Base-by-base conservation (phyloP, 2,888 invertebrate species). In the Cheilosia vernalis region DNA sequence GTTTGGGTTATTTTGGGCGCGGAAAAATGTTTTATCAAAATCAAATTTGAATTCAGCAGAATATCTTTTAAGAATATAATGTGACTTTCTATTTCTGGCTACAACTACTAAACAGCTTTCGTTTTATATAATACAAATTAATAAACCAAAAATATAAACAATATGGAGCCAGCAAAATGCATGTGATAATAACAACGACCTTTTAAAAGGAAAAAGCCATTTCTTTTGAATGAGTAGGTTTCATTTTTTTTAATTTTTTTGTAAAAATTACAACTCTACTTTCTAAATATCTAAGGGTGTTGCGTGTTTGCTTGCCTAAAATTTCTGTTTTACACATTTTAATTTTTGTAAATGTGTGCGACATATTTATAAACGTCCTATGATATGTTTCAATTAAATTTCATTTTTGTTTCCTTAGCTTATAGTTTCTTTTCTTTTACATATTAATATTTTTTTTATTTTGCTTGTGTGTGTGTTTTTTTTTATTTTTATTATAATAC, bases 321-420 rank as follows among this genome's bases (percentile, higher is more conserved):
- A 42, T 40, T 24, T 37, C 42, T 61, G 55, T 33, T 67, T 6
- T 53, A 61, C 49, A 66, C 30, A 58, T 42, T 64, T 66, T 24
- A 5, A 44, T 42, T 64, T 19, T n/a, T 60, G 61, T 53, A 60
- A 19, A 53, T 60, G n/a, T 51, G 53, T 53, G 67, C 7, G 42
- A 40, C 40, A 27, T 61, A 63, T 40, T 49, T 72, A 58, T 72
- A 37, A 13, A 37, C 4, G 49, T 44, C 44, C 60, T 79, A 79
- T 79, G 79, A 79, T 79, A 79, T 79, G 79, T 79, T 79, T 79
- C 58, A 79, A 72, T 72, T 72, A 79, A 79, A 72, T 72, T 66
- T 78, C 69, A 78, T 79, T 63, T 78, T 63, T 63, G 55, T 78
- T 70, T 61, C 19, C 47, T 58, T 67, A 78, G 56, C 30, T 24